Conservation (phyloP, 2,888 invertebrate species). For the Nipponacmea schrenckii region DNA sequence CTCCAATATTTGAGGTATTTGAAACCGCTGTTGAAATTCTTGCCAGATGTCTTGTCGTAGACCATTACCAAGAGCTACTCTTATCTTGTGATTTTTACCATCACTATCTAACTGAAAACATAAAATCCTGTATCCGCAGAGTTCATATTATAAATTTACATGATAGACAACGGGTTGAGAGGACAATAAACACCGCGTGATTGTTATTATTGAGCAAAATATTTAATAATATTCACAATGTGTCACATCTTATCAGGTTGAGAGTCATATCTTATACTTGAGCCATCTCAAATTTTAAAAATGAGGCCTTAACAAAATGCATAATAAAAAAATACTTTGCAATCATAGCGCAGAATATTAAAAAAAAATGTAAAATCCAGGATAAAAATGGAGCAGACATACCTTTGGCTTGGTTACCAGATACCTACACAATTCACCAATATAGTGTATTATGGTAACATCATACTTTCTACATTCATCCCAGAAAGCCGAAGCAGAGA, state of each 20-base stretch:
- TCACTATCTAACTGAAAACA: constrained; percentile 36
- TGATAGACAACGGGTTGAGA: background rate
- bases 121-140: background rate
- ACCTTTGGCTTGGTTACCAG: constrained; percentile 66
- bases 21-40: constrained; percentile 86
- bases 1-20: constrained; percentile 84
- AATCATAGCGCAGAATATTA: too few relatives aligned
- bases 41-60: constrained; percentile 92
- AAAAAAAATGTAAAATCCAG: too few relatives aligned
- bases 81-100: constrained; percentile 64
- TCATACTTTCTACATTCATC: constrained; percentile 89
- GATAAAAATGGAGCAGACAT: background rate
- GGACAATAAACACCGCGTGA: background rate
- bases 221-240: too few relatives aligned
- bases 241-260: too few relatives aligned
- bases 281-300: too few relatives aligned
- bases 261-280: too few relatives aligned
- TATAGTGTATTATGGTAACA: constrained; percentile 80
- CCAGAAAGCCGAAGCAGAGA: constrained; percentile 92
- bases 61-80: constrained; percentile 91
- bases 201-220: background rate
- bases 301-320: too few relatives aligned
- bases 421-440: constrained; percentile 71
- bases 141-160: background rate
- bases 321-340: too few relatives aligned